These are phyloP conservation scores for Dromiciops gliroides DNA, from an alignment of 2,113 vertebrate species.

Conservation along the genomic window DNA sequence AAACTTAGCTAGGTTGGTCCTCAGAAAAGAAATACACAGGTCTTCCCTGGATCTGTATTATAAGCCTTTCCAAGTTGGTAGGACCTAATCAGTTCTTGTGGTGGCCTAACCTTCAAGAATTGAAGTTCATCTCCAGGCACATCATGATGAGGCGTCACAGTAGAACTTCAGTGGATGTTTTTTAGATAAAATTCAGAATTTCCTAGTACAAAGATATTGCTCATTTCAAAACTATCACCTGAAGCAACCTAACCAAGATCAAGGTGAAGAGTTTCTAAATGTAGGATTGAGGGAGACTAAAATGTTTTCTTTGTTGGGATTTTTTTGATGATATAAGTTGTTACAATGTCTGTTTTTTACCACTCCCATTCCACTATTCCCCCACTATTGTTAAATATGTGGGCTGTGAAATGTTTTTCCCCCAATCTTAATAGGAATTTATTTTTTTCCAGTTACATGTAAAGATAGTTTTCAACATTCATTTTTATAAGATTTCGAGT, in stretches of 20 bases:
- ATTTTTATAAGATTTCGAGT: no score
- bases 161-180: background rate
- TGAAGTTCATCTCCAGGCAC: background rate
- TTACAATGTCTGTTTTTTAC: background rate
- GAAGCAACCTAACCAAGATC: background rate
- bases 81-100: background rate
- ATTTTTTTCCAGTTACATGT: no score
- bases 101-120: background rate
- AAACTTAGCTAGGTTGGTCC: background rate
- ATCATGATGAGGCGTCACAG: background rate
- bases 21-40: background rate
- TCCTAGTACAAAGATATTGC: no score
- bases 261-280: background rate
- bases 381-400: background rate
- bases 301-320: background rate
- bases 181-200: no score
- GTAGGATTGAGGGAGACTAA: background rate
- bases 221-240: no score
- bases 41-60: background rate
- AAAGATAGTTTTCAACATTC: no score
- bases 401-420: no score
- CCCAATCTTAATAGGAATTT: no score
- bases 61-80: background rate
- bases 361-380: background rate
- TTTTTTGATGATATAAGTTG: background rate